Base-by-base conservation (phyloP, 2,888 invertebrate species). In the Megamerina dolium region DNA sequence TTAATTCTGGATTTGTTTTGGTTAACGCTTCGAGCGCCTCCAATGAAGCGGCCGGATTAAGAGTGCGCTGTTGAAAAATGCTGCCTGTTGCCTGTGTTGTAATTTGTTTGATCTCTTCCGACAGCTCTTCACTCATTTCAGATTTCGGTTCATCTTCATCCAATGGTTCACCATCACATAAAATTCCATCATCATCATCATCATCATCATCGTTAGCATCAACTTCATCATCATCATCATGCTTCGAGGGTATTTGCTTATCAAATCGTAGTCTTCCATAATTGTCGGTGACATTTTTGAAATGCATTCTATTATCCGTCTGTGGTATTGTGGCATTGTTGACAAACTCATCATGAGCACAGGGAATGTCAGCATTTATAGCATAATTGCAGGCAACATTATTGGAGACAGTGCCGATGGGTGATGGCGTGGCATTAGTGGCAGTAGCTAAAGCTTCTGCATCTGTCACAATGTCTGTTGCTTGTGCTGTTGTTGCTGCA, bases 11-110 rank as follows among this genome's bases (percentile, higher is more conserved):
- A 57, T 64, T 59, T 37, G 59, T 54, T 58, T 58, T 57, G 39
- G 63, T 63, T 50, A 64, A 52, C 39, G 54, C 54, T 54, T 64
- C 63, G 45, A 64, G 53, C 38, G 64, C 63, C 49, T 63, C 64
- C 41, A 63, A 51, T 37, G 63, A 63, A 43, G 64, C 64, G 29
- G 63, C 63, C 9, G 63, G 62, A 59, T 63, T 61, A 37, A 63
- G 50, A 13, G 43, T 44, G 1, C 43, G 41, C 10, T 6, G 8
- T 6, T 23, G 10, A 6, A 23, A 23, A 23, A 8, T 23, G 23
- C 10, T 9, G 30, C 33, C 13, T 37, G 43, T 12, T 33, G 33
- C n/a, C n/a, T 5, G 16, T 10, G 26, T 33, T 6, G 45, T 49
- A 18, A 49, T 45, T 43, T 46, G 43, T 32, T 46, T 45, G 37